Conservation (phyloP, 92 coral and sea anemone species). For the Diadumene lineata region DNA sequence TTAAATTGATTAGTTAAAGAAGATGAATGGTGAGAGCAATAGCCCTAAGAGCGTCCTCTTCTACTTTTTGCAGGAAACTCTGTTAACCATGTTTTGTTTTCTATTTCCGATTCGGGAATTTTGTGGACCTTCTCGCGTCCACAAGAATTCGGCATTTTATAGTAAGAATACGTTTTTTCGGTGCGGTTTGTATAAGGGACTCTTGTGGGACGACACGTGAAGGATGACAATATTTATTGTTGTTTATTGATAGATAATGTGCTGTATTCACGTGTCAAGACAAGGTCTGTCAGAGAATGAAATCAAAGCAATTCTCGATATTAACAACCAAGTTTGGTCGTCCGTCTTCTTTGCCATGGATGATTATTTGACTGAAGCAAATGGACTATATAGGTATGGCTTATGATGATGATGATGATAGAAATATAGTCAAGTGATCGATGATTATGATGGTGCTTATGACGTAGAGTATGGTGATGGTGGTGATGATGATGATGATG, state of each 20-base stretch:
- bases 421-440: too few species aligned
- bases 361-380: conserved; percentile 75
- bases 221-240: background rate
- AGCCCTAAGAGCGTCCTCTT: too few species aligned
- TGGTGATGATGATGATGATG: background rate
- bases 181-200: too few species aligned
- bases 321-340: conserved; percentile 83
- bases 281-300: conserved; percentile 89
- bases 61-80: too few species aligned
- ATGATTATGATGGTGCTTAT: background rate
- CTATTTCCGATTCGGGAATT: too few species aligned
- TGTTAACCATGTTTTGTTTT: too few species aligned
- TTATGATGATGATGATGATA: background rate
- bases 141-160: too few species aligned
- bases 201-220: too few species aligned
- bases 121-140: too few species aligned
- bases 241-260: conserved; percentile 55
- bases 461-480: background rate
- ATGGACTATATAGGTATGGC: conserved; percentile 78
- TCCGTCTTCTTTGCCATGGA: conserved; percentile 82
- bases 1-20: too few species aligned
- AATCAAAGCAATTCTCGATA: conserved; percentile 58
- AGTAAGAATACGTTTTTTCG: too few species aligned
- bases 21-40: too few species aligned
- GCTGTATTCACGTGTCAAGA: conserved; percentile 75